Evolutionary conservation across 2,113 vertebrate genomes (phyloP), one percentile per base, ranked within the genome.

Genomic region (Anser brachyrhynchus): DNA sequence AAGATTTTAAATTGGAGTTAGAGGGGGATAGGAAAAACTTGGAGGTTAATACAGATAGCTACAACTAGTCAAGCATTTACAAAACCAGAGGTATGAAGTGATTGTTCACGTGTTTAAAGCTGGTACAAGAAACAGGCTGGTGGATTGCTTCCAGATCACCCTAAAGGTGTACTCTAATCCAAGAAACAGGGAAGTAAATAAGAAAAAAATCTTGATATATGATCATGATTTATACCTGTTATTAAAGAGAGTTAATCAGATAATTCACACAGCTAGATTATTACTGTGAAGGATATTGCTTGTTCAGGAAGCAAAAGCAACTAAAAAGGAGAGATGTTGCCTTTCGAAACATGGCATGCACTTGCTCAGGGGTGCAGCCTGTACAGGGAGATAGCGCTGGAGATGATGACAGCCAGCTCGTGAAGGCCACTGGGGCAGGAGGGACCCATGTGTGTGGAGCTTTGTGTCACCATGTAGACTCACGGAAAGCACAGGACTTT

Each of bases 151-250:
- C 44, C 51, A 71, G 44, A 9, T 81, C 23, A 31, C 44, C 8
- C 31, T 77, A 13, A 37, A 82, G 26, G 33, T 55, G 6, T 46
- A 33, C 61, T 54, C 39, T 19, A 72, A 52, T 92, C 11, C 10
- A 61, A 57, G 28, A 35, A 41, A 23, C 31, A 35, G 23, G n/a
- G 69, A 83, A 65, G 57, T 85, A 71, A 85, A 57, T 44, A 70
- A 72, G 72, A 18, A 44, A 44, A 29, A 55, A 43, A 23, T 1
- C 1, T 7, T 1, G 25, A 11, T 15, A 5, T 26, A 1, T 49
- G 25, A 39, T 58, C 11, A 39, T 70, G 52, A 57, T 43, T 61
- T 57, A 35, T 52, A 35, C 11, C 43, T 67, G 33, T 72, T 79
- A 15, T 2, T 11, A 62, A 62, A 44, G 22, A 65, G 25, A 55